Conservation (phyloP, 1,140 invertebrate species). For the Episyrphus balteatus region DNA sequence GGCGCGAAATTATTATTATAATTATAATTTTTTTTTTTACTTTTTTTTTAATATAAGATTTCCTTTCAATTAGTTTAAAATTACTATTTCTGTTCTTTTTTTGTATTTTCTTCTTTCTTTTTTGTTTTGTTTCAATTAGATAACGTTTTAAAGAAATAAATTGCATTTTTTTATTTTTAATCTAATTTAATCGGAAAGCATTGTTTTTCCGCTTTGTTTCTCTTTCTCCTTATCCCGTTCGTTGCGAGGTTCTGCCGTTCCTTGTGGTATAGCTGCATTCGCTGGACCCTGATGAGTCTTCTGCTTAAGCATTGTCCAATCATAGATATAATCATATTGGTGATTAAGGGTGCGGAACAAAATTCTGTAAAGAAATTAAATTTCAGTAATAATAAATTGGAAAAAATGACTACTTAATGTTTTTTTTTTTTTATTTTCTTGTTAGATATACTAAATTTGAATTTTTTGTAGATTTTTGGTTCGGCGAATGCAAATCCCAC, state of each 20-base stretch:
- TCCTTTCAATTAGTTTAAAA: background rate
- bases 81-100: slow-evolving; percentile 1
- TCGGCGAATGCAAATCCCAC: no score
- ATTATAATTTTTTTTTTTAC: no score
- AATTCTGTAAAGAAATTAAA: slow-evolving; percentile 71
- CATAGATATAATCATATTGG: slow-evolving; percentile 99
- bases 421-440: no score
- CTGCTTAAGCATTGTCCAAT: slow-evolving; percentile 99
- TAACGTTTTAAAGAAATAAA: background rate
- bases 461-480: no score
- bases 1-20: no score
- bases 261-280: slow-evolving; percentile 29
- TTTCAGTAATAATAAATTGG: no score
- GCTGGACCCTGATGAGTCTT: slow-evolving; percentile 44
- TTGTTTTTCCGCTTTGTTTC: slow-evolving; percentile 29
- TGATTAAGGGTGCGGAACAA: slow-evolving; percentile 98
- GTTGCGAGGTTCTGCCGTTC: slow-evolving; percentile 22
- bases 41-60: no score
- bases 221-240: slow-evolving; percentile 32
- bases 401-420: no score
- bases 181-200: slow-evolving; percentile 23
- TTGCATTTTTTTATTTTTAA: background rate
- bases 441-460: no score
- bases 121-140: background rate
- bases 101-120: background rate